Conservation (phyloP, 2,797 vertebrate species). For the Dromococcyx pavoninus region DNA sequence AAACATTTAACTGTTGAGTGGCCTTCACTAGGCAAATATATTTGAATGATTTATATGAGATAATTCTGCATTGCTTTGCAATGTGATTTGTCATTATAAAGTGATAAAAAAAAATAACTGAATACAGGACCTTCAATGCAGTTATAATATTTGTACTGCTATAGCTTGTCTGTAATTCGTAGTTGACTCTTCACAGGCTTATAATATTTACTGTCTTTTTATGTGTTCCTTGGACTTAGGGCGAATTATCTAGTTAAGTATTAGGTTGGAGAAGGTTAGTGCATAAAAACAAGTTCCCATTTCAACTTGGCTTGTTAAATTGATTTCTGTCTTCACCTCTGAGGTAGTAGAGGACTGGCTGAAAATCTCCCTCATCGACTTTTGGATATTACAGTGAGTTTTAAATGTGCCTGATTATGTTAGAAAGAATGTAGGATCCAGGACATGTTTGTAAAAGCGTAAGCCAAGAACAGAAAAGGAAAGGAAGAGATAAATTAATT, state of each 20-base stretch:
- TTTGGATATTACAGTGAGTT: not conserved
- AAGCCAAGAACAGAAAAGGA: not conserved
- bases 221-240: not conserved
- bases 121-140: not conserved
- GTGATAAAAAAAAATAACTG: too few species aligned
- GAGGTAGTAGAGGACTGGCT: not conserved
- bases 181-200: not conserved
- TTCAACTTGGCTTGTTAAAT: not conserved
- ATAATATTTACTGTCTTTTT: not conserved
- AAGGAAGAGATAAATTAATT: conserved; percentile 25
- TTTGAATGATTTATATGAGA: not conserved
- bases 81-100: not conserved
- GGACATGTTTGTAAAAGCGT: not conserved
- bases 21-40: not conserved
- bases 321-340: not conserved
- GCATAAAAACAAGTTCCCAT: not conserved
- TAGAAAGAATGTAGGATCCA: not conserved
- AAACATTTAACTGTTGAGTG: not conserved
- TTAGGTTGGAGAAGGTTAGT: not conserved
- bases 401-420: not conserved
- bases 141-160: not conserved
- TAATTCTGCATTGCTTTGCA: not conserved
- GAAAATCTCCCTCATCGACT: accelerated
- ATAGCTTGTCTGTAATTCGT: not conserved
- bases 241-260: not conserved